phyloP scores from a whole-genome alignment of 2,888 invertebrate genomes.

The Iphiclides podalirius region DNA sequence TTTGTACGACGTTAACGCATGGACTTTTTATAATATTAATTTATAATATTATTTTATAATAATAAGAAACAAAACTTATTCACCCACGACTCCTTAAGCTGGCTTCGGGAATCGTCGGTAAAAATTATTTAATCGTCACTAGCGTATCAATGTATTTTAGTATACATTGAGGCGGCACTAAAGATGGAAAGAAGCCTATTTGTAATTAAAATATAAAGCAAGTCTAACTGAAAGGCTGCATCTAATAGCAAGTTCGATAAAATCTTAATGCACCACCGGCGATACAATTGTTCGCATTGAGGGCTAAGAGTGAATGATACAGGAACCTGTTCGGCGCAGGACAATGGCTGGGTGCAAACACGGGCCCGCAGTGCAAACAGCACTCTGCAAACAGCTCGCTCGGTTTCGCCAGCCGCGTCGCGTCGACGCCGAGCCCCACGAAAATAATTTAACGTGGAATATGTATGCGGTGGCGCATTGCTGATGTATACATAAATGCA shows the following conservation, averaged over 20 bases:
- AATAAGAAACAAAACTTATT: too few relatives aligned
- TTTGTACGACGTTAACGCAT: too few relatives aligned
- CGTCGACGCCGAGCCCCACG: slow-evolving; percentile 50
- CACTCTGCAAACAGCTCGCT: slow-evolving; percentile 48
- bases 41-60: too few relatives aligned
- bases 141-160: too few relatives aligned
- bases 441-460: slow-evolving; percentile 31
- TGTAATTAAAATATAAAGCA: too few relatives aligned
- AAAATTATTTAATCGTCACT: too few relatives aligned
- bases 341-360: slow-evolving; percentile 61
- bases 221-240: not conserved
- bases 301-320: slow-evolving; percentile 22
- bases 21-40: too few relatives aligned
- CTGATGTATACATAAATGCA: not conserved
- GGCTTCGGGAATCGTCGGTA: too few relatives aligned
- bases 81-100: too few relatives aligned
- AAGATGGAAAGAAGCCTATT: too few relatives aligned
- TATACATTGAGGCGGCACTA: too few relatives aligned
- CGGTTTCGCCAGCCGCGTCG: slow-evolving; percentile 43
- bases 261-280: slow-evolving; percentile 21
- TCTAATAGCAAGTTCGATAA: not conserved
- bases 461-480: not conserved
- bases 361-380: slow-evolving; percentile 53
- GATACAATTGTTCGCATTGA: slow-evolving; percentile 25
- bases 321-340: slow-evolving; percentile 36